A percentile compares a stretch with the other conserved stretches of the same genome.
These are phyloP conservation scores for Lepus townsendii DNA, from an alignment of 2,797 vertebrate species.

Conservation along the genomic window DNA sequence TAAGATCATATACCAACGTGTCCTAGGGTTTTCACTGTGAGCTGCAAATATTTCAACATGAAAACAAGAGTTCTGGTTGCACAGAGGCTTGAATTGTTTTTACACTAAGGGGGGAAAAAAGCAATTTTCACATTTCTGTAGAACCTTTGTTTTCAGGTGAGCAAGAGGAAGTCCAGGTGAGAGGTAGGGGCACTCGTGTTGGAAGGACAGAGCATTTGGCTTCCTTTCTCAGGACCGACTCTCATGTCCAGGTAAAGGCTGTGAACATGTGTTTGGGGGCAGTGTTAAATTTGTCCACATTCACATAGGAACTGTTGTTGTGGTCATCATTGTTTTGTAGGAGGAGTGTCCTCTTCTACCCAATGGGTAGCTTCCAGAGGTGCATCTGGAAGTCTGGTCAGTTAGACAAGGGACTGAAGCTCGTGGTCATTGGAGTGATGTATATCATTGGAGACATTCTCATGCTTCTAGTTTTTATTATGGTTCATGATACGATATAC, in stretches of 20 bases:
- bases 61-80: neutral
- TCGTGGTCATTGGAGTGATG: neutral
- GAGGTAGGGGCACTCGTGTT: neutral
- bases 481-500: neutral
- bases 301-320: neutral
- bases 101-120: neutral
- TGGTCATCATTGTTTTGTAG: neutral
- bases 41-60: neutral
- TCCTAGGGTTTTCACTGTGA: neutral
- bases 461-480: neutral
- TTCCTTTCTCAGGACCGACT: neutral
- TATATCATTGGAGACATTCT: neutral
- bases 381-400: neutral
- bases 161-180: neutral
- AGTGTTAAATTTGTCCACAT: neutral
- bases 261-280: neutral
- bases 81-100: neutral
- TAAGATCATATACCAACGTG: neutral
- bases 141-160: neutral
- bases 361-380: neutral
- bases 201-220: neutral
- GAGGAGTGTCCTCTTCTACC: neutral
- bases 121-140: neutral
- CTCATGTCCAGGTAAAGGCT: neutral
- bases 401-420: neutral